phyloP scores from a whole-genome alignment of 2,113 vertebrate genomes.

The Rhinoderma darwinii region DNA sequence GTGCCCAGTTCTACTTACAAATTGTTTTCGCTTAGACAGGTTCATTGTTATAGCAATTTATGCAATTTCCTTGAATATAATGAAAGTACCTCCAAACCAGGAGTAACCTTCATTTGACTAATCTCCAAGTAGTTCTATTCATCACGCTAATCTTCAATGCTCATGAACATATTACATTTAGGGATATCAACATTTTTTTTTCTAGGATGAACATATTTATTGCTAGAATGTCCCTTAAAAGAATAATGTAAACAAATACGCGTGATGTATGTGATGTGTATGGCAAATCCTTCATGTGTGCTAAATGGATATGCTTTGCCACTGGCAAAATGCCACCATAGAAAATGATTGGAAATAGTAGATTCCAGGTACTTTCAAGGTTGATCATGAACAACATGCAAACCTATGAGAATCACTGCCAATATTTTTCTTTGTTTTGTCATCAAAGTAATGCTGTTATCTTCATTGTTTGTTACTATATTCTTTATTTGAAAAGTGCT shows the following conservation, averaged over 20 bases:
- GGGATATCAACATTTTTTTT: neutral
- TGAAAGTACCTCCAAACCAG: neutral
- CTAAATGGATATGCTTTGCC: neutral
- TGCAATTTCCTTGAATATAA: too few species aligned
- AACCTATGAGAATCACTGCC: neutral
- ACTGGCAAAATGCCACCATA: neutral
- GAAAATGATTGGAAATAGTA: neutral
- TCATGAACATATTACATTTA: neutral
- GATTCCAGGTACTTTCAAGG: neutral
- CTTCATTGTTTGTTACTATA: slow-evolving; percentile 16
- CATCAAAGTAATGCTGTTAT: neutral
- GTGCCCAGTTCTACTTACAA: too few species aligned
- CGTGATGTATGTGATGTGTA: neutral
- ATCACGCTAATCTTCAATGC: neutral
- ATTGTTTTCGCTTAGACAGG: too few species aligned
- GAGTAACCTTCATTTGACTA: neutral
- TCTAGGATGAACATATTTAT: neutral
- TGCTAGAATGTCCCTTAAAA: neutral
- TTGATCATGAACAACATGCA: neutral
- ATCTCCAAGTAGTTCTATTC: neutral
- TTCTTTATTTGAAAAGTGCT: slow-evolving; percentile 34
- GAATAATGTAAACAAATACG: neutral
- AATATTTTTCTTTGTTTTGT: slow-evolving; percentile 21
- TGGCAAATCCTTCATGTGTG: neutral
- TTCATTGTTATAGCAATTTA: too few species aligned